Base-by-base conservation (phyloP, 2,888 invertebrate species). In the Lochmaea capreae region DNA sequence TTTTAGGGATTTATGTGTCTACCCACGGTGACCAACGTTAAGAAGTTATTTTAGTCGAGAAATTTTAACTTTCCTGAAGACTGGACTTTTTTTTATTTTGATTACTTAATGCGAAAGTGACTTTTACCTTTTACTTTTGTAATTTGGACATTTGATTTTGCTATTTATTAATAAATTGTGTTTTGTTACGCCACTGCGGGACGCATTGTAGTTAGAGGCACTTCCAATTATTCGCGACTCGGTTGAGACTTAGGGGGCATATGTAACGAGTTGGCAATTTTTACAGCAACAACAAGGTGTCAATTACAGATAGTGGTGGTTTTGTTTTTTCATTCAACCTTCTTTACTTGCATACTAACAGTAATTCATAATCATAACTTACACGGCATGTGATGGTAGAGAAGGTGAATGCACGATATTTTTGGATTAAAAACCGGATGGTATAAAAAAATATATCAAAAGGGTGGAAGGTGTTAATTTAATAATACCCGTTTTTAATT, bases 261-360 rank as follows among this genome's bases (percentile, higher is more conserved):
- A 77, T 77, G 77, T 75, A 77, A 77, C 77, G 77, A 77, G 77
- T 76, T 76, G 70, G 75, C 72, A 70, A 77, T 76, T 77, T 77
- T 77, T 77, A 72, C 71, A 72, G 63, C 75, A 70, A 73, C 75
- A 77, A 71, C 75, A 77, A 75, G 75, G 77, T 75, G 77, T 77
- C 75, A 77, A 77, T 77, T 77, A 77, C 77, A 77, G 75, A 77
- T 75, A 73, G 71, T 71, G 67, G 65, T 67, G 67, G 67, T 65
- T 67, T 66, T 74, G 70, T 72, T 74, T 72, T 76, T 76, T 62
- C 46, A 67, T 67, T 49, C 18, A 58, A 69, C 26, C 66, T 57
- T 72, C 65, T 65, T 72, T 67, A 58, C 72, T 65, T 67, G 18
- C 22, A 22, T 73, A 66, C 69, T 52, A 69, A 42, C 72, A 49